Evolutionary conservation across 2,113 vertebrate species (phyloP), one percentile per base, ranked within the genome.

Genomic region (Carassius auratus): DNA sequence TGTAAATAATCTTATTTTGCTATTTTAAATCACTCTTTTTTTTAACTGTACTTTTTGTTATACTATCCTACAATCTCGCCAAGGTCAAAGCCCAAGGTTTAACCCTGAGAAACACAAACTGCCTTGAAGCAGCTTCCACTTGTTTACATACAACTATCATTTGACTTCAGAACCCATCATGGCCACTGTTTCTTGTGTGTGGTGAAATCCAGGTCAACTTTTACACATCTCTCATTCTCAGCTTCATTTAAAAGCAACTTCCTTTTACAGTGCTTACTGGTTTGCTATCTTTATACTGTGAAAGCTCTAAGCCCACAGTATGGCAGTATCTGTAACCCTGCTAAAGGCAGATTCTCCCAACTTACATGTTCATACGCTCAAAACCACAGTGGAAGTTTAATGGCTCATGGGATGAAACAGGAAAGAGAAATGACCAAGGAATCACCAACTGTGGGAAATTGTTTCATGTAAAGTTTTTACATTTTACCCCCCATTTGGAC

Each of bases 281-380:
- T 15, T 33, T 77, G 83, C 59, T 77, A 86, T 85, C 68, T 81
- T 61, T 64, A 57, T 48, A 23, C 84, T 42, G 57, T 84, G 76
- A 66, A 77, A 89, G 88, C 89, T 59, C 86, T 81, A 78, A 89
- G 84, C 84, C 84, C 81, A 79, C 75, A 87, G 73, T 17, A 73
- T 85, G 74, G 76, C 73, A 84, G 36, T 66, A 5, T 88, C 87
- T 85, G 86, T 87, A 87, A 75, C 57, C 76, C 83, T 33, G 2
- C 30, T 80, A 62, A 80, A 78, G 0, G 75, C 68, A 71, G 77
- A 14, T 76, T 73, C 86, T 87, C 61, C 74, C 9, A 42, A 55
- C 61, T 21, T 36, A 84, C 79, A 76, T 83, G 69, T 75, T 90
- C 36, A 59, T 68, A 45, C 48, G 45, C 55, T 84, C 48, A 84